Evolutionary conservation across 2,113 vertebrate species (phyloP).

Genomic region (Oryzias curvinotus): DNA sequence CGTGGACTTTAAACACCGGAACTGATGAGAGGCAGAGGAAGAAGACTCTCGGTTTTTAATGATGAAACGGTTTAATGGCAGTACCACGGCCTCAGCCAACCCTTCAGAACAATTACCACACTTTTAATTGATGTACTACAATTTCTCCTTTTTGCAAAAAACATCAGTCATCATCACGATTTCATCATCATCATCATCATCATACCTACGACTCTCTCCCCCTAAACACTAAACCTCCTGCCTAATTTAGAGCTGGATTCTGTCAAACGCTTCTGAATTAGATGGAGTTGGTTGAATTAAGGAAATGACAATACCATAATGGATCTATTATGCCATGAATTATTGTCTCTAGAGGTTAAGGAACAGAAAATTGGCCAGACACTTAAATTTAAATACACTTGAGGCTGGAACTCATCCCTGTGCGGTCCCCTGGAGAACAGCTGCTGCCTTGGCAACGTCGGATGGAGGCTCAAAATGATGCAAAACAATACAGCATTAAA

Average conservation of each 20-base stretch:
- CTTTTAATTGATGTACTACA: not conserved
- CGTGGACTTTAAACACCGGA: conserved; percentile 90
- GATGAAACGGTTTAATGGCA: too few species aligned
- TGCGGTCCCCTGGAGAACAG: conserved; percentile 48
- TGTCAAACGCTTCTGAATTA: conserved; percentile 29
- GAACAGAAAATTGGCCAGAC: conserved; percentile 49
- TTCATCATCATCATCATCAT: too few species aligned
- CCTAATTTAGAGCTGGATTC: conserved; percentile 20
- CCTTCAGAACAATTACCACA: not conserved
- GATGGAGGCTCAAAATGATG: conserved; percentile 45
- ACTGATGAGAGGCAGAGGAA: conserved; percentile 71
- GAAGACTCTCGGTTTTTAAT: too few species aligned
- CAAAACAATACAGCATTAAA: conserved; percentile 47
- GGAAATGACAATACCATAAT: conserved; percentile 57
- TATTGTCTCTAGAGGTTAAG: conserved; percentile 56
- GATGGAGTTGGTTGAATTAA: conserved; percentile 47
- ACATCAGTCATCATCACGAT: too few species aligned
- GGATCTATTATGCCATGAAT: conserved; percentile 56
- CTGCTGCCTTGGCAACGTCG: conserved; percentile 57
- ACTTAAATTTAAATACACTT: conserved; percentile 55
- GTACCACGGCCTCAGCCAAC: not conserved
- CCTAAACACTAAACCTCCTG: not conserved
- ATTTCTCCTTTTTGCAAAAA: not conserved
- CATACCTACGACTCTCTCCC: too few species aligned
- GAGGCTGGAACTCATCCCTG: conserved; percentile 41